Evolutionary conservation across 2,113 vertebrate genomes (phyloP), one percentile per base, ranked within the genome.

Genomic region (Marmota monax): DNA sequence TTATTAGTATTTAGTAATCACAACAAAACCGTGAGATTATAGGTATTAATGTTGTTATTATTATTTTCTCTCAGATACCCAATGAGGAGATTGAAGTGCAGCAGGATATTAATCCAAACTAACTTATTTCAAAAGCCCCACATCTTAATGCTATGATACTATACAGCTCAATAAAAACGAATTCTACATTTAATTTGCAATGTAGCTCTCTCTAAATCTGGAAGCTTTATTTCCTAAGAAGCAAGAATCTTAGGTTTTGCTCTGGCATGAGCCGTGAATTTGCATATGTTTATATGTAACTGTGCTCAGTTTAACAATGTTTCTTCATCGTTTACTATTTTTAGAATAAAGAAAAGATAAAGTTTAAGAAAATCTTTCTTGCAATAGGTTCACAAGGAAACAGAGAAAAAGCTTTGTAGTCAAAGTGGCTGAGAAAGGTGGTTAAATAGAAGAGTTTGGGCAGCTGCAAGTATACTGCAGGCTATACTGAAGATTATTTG

Each of bases 331-430:
- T 7, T 37, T 87, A n/a, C 17, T 16, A 7, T 16, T 73, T 87
- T 61, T 88, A 72, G 53, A 90, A 48, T 18, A 73, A 17, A 88
- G 23, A 94, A 69, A 93, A 72, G 63, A 63, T 32, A 83, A 91
- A 88, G 3, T 37, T 61, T 88, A 80, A 82, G 16, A 82, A 94
- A 72, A 87, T 80, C 22, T 69, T 34, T 18, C 18, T 88, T 39
- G 27, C 7, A 65, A 17, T 17, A 94, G 17, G 37, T 63, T 82
- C 42, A 74, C 53, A n/a, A 53, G 4, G 51, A 94, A 93, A 88
- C 51, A 73, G 65, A 79, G 27, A 76, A 10, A 88, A 78, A 51
- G 11, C 10, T 42, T 88, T 74, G 27, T 63, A 39, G 56, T 51
- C 42, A 32, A 17, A 88, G 34, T 18, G 23, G 16, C 56, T 94